Percentiles rank a stretch among this genome's conserved stretches.
Evolutionary conservation across 2,113 vertebrate genomes (phyloP).

Genomic region (Toxostoma redivivum): DNA sequence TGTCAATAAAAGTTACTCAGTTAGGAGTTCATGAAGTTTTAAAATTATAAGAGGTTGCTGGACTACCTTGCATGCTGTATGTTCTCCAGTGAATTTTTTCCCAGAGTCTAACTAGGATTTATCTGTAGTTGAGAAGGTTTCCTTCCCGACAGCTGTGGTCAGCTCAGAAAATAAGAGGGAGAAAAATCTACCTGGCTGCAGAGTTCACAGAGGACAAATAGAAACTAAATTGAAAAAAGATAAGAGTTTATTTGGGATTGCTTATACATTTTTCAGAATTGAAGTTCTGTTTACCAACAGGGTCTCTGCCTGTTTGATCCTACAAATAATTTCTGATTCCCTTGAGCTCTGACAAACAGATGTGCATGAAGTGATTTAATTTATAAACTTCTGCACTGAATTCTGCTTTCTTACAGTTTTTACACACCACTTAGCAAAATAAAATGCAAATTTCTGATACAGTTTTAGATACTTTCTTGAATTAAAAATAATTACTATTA

Average conservation of each 20-base stretch:
- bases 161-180: not conserved
- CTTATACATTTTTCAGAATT: not conserved
- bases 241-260: not conserved
- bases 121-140: not conserved
- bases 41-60: not conserved
- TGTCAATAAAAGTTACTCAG: not conserved
- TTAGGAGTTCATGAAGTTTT: not conserved
- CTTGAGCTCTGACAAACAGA: not conserved
- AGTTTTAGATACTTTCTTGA: not conserved
- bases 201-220: not conserved
- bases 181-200: not conserved
- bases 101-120: not conserved
- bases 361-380: not conserved
- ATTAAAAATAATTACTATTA: not conserved
- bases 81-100: not conserved
- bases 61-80: not conserved
- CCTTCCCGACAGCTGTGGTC: not conserved
- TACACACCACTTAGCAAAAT: not conserved
- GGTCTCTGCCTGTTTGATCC: not conserved
- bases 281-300: not conserved
- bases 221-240: not conserved
- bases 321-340: not conserved
- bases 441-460: not conserved
- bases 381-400: not conserved
- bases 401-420: not conserved